Evolutionary conservation across 2,888 invertebrate genomes (phyloP).

Genomic region (Julus scandinavius): DNA sequence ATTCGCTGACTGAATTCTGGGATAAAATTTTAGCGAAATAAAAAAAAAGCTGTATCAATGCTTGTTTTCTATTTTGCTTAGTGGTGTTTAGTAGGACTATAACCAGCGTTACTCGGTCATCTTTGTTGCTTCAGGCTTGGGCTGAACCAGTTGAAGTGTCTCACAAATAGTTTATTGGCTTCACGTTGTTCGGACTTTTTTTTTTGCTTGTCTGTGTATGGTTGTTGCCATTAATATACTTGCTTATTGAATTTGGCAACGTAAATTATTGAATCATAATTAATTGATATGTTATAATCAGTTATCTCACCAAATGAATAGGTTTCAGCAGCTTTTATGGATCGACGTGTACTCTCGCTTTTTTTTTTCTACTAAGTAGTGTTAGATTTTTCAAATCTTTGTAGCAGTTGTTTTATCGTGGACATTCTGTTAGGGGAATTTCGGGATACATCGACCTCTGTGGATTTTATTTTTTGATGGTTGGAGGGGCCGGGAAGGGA

Average conservation of each 20-base stretch:
- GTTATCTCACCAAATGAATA: background rate
- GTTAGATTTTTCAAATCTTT: too few relatives aligned
- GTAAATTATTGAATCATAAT: background rate
- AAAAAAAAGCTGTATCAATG: background rate
- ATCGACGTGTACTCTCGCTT: too few relatives aligned
- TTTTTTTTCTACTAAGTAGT: too few relatives aligned
- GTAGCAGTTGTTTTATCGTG: too few relatives aligned
- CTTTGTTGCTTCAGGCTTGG: background rate
- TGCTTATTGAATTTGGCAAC: background rate
- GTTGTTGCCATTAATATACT: background rate
- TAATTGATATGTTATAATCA: background rate
- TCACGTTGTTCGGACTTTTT: background rate
- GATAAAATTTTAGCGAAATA: background rate
- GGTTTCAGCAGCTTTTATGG: background rate
- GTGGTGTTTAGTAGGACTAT: background rate
- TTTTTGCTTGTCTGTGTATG: background rate
- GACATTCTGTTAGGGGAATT: too few relatives aligned
- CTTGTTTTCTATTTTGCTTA: background rate
- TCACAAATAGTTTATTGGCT: background rate
- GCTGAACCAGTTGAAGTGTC: background rate
- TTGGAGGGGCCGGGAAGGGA: too few relatives aligned
- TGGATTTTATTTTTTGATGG: too few relatives aligned
- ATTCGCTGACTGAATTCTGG: background rate
- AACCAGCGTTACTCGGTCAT: background rate
- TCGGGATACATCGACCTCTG: too few relatives aligned